These are phyloP conservation scores for Leptocoma aspasia DNA, from an alignment of 2,113 vertebrate species.

Conservation along the genomic window DNA sequence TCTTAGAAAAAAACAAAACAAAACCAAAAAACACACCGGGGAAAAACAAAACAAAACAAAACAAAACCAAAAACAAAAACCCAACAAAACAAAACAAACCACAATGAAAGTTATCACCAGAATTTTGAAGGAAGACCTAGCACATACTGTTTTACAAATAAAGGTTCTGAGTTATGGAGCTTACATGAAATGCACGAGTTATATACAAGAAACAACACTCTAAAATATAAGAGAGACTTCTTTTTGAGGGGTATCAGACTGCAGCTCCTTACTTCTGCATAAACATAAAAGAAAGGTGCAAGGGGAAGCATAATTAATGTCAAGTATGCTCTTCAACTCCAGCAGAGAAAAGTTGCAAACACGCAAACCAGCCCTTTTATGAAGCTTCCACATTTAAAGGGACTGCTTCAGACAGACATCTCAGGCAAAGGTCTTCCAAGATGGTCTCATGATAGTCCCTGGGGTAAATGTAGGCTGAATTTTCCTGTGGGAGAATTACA, in stretches of 20 bases:
- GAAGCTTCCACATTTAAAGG: not conserved
- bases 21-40: no score
- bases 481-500: not conserved
- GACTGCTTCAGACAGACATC: not conserved
- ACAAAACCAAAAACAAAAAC: not conserved
- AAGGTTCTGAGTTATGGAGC: not conserved
- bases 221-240: not conserved
- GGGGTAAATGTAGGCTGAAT: not conserved
- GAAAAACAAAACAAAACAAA: not conserved
- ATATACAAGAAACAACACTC: not conserved
- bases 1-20: not conserved
- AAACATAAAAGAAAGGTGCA: not conserved
- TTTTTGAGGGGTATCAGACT: not conserved
- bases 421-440: not conserved
- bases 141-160: not conserved
- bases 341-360: not conserved
- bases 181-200: fast-evolving
- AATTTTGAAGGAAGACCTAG: not conserved
- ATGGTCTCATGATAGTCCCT: no score
- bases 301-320: not conserved
- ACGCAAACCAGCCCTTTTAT: not conserved
- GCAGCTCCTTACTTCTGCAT: not conserved
- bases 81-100: not conserved
- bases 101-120: not conserved
- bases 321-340: not conserved